Evolutionary conservation across 23 tunicate species (phyloP), one percentile per base, ranked within the genome.

Genomic region (Ciona savignyi): DNA sequence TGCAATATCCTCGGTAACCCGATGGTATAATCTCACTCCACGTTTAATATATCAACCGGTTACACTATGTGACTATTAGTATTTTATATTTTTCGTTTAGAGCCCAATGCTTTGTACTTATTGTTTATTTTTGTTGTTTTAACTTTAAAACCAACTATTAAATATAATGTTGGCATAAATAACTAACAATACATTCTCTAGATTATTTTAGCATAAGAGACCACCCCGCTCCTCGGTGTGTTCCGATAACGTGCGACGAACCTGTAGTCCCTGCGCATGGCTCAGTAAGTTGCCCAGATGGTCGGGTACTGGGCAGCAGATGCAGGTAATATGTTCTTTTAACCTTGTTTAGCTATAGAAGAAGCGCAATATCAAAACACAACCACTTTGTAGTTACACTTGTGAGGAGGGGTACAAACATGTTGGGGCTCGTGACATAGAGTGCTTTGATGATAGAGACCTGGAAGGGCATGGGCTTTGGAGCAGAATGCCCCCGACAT

Each of bases 401-500:
- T 82, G 87, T 34, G 32, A 82, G 20, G 51, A 77, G 32, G 87
- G 80, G 25, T 82, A 67, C 60, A 60, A 51, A 9, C 30, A 74
- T 0, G 30, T 34, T n/a, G 80, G 80, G 0, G 87, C 80, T 19
- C 32, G 2, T 21, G 68, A 23, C 26, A 32, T 68, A 2, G 30
- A 34, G 24, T 86, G 85, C 71, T 27, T 20, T 30, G 79, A 32
- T 0, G 79, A 77, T 49, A 11, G 2, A 15, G 51, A 65, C 11
- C 20, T 27, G 31, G 85, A 65, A n/a, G 33, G 1, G 25, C 73
- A 27, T 65, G 83, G 90, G 3, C 25, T 60, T 1, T 86, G 93
- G 93, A 79, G 75, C 21, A 69, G 80, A 0, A 71, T 83, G 4
- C 70, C 23, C 0, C 93, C 93, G n/a, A 33, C 29, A 34, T 86